Conservation (phyloP, 2,113 vertebrate genomes). For the Elephantulus edwardii region DNA sequence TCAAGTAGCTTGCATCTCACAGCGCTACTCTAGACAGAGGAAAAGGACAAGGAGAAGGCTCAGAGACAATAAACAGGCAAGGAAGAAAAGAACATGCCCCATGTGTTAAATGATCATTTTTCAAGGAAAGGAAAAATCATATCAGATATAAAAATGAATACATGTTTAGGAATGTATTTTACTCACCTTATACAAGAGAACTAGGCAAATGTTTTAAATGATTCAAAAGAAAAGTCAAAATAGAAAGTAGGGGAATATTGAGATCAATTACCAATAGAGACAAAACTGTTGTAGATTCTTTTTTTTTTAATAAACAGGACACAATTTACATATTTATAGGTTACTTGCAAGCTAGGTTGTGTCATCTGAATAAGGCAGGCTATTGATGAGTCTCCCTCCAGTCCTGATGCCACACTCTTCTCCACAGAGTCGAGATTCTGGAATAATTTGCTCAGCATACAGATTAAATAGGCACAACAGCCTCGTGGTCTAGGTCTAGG, state of each 20-base stretch:
- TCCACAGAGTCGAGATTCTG: too few species aligned
- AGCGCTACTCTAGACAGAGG: background rate
- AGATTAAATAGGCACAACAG: too few species aligned
- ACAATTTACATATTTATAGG: background rate
- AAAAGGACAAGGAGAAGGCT: background rate
- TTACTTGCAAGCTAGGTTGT: background rate
- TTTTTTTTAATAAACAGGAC: background rate
- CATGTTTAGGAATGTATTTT: background rate
- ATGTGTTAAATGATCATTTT: conserved; percentile 2
- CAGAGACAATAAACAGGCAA: background rate
- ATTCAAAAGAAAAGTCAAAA: conserved; percentile 22
- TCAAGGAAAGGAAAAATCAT: background rate
- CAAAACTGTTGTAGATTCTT: background rate
- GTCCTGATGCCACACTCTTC: too few species aligned
- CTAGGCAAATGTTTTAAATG: background rate
- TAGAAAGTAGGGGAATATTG: background rate
- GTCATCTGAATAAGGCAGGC: too few species aligned
- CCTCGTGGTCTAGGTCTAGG: too few species aligned
- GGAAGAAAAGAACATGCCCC: background rate
- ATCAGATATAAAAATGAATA: background rate
- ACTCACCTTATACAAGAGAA: background rate
- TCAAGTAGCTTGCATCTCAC: too few species aligned
- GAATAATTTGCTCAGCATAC: too few species aligned
- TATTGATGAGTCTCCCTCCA: too few species aligned
- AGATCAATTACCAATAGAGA: background rate